These are phyloP conservation scores for Notocelia uddmanniana DNA, from an alignment of 2,888 invertebrate genomes.

Conservation along the genomic window DNA sequence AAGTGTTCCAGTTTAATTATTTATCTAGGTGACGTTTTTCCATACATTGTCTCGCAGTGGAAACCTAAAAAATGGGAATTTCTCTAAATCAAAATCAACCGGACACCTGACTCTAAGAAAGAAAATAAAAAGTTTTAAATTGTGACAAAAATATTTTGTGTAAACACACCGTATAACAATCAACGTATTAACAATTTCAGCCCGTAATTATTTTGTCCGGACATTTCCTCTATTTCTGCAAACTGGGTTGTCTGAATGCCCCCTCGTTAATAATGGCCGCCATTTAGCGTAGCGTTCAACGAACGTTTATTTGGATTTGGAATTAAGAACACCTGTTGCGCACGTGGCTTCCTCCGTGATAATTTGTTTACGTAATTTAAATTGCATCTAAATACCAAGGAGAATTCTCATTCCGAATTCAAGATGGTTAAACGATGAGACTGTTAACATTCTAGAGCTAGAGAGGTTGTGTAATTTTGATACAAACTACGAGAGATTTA, in stretches of 20 bases:
- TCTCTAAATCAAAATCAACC: too few relatives aligned
- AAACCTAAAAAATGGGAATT: too few relatives aligned
- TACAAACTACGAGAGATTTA: too few relatives aligned
- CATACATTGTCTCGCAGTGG: too few relatives aligned
- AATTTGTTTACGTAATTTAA: conserved; percentile 77
- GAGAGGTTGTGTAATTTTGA: too few relatives aligned
- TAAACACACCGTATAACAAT: neutral
- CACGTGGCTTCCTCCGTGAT: conserved; percentile 56
- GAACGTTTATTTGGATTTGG: conserved; percentile 75
- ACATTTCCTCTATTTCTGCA: neutral
- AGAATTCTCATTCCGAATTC: conserved; percentile 18
- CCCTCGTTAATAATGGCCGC: conserved; percentile 55
- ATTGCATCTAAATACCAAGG: conserved; percentile 64
- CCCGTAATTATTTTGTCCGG: neutral
- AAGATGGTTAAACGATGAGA: neutral
- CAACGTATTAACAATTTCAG: neutral
- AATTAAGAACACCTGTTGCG: conserved; percentile 80
- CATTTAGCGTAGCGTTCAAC: conserved; percentile 62
- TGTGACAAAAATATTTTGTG: too few relatives aligned
- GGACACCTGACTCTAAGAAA: too few relatives aligned
- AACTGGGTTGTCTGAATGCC: neutral
- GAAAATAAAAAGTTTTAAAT: too few relatives aligned
- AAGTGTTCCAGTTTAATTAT: too few relatives aligned
- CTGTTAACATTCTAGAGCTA: neutral
- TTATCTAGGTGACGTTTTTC: too few relatives aligned